Evolutionary conservation across 2,797 vertebrate genomes (phyloP), one percentile per base, ranked within the genome.

Genomic region (Tenualosa thibaudeaui): DNA sequence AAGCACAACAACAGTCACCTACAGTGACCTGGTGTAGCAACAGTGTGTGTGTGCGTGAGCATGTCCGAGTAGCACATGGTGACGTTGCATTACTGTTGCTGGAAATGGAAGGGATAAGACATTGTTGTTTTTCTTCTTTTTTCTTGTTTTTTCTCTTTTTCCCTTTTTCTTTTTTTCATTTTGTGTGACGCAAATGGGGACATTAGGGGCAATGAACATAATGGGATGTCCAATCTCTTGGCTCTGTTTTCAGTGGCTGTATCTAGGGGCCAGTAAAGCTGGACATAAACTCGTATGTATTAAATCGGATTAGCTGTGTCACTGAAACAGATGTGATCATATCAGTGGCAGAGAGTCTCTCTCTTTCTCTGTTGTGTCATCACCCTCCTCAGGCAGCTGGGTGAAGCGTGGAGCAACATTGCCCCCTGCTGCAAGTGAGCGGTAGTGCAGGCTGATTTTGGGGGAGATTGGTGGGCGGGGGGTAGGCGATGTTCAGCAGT

Each of bases 241-340:
- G 51, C 89, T 85, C 81, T 91, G 90, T 91, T 91, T 90, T 90
- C 81, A 88, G 89, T 90, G 86, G 86, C 87, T 51, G 81, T 82
- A 71, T 83, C 81, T 54, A 62, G 31, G 81, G 19, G 88, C 85
- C 85, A 81, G 86, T 86, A 92, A 91, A 91, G 87, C 90, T 89
- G 91, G 89, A 91, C 91, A 90, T 94, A 88, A 92, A 92, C 88
- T 93, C 87, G 88, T 84, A 92, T 75, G 83, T 90, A 92, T 93
- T 94, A 93, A 93, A 92, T 89, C 84, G 90, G 93, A 93, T 94
- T 93, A 92, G 90, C 86, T 86, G 90, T 92, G 93, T 93, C 91
- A 93, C 89, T 90, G 89, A 93, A 91, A 92, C 92, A 93, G 90
- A 92, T 92, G 88, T 89, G 91, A 92, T 90, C 82, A 91, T 90